Base-by-base conservation (phyloP, 1,140 invertebrate species). In the Drosophila aff. region DNA sequence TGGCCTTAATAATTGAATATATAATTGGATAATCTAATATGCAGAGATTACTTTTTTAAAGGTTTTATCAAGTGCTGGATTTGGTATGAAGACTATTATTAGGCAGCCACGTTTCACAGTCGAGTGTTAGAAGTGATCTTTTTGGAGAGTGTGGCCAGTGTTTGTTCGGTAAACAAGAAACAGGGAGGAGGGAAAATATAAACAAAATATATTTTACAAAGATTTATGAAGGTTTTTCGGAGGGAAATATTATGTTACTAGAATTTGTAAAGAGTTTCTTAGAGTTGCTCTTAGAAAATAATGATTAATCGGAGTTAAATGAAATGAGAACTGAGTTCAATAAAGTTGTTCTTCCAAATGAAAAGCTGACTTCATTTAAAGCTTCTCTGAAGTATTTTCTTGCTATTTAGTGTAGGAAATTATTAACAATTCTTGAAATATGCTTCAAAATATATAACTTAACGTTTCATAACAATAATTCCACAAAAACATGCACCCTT, bases 51-150 rank as follows among this genome's bases (percentile, higher is more conserved):
- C 10, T 13, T 26, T 23, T 49, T 41, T 16, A 49, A 31, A 13
- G 10, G 18, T 47, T 44, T 26, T 64, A 47, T 18, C 15, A 44
- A 28, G 66, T 53, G 46, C 36, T 73, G 36, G 38, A 31, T 60
- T 31, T 73, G 50, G 68, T 73, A 73, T 0, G n/a, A n/a, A 8
- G 38, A 73, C 38, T 52, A 73, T 73, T 73, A 73, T 72, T 73
- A 73, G 60, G 38, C 38, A 76, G 60, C 49, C 63, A 73, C 53
- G 60, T 69, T 81, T 85, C 76, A 60, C 82, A 85, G 50, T 11
- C n/a, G 15, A 18, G 31, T 85, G 82, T 44, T 65, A 84, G 41
- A 53, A 79, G 38, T 33, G 36, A 15, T 41, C 38, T 63, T 59
- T 41, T 59, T 41, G 9, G 15, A 53, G 69, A 77, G 50, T 43